These are phyloP conservation scores for Scaptomyza montana DNA, from an alignment of 1,140 invertebrate genomes.

Conservation along the genomic window DNA sequence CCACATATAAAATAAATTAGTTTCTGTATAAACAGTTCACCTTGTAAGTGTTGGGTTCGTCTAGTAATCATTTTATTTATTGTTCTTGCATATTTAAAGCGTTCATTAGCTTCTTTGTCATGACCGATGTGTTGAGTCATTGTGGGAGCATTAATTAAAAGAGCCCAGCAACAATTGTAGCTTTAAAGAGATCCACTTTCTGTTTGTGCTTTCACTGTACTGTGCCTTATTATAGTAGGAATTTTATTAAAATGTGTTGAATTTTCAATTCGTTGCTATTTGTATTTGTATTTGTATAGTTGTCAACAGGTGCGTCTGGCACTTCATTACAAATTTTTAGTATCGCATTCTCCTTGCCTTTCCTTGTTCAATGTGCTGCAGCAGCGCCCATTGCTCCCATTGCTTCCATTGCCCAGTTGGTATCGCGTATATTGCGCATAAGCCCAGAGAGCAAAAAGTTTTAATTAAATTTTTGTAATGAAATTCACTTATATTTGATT, in stretches of 20 bases:
- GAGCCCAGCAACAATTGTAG: not conserved
- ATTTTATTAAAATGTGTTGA: conserved; percentile 69
- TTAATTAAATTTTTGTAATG: conserved; percentile 74
- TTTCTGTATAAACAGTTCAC: too few species aligned
- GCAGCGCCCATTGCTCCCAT: too few species aligned
- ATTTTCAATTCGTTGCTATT: conserved; percentile 35
- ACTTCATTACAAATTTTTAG: conserved; percentile 64
- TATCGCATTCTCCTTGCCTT: conserved; percentile 16
- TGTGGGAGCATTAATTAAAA: conserved; percentile 27
- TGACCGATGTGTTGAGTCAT: not conserved
- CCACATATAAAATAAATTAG: too few species aligned
- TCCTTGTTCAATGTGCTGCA: not conserved
- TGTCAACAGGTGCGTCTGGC: conserved; percentile 75
- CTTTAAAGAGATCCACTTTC: not conserved
- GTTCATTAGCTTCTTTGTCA: conserved; percentile 30
- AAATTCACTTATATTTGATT: conserved; percentile 77
- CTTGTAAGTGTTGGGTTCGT: too few species aligned
- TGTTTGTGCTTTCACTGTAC: conserved; percentile 27
- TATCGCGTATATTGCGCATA: conserved; percentile 4
- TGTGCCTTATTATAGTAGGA: conserved; percentile 37
- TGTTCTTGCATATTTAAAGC: conserved; percentile 32
- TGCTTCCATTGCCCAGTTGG: conserved; percentile 8
- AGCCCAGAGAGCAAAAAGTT: conserved; percentile 51
- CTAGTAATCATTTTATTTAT: conserved; percentile 7
- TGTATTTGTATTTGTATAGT: conserved; percentile 23